Conservation (phyloP, 2,797 vertebrate species). For the Mormyrops boulengeri region DNA sequence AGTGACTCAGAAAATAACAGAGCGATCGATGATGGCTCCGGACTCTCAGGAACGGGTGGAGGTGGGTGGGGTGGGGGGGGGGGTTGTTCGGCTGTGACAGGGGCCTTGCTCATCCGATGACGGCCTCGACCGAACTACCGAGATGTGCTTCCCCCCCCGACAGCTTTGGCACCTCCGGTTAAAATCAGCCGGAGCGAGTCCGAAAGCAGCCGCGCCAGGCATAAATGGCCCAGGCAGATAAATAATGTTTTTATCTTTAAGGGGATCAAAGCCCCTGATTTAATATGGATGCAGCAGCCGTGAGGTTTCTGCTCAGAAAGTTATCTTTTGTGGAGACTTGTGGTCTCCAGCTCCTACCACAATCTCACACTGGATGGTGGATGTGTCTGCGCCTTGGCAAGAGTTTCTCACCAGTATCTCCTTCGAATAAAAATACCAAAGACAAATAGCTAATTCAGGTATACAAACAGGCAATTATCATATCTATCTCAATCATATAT, state of each 20-base stretch:
- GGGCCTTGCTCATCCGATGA: slow-evolving; percentile 31
- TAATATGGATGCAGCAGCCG: slow-evolving; percentile 9
- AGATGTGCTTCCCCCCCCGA: slow-evolving; percentile 17
- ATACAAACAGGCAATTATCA: neutral
- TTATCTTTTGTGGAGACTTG: slow-evolving; percentile 6
- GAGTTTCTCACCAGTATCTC: neutral
- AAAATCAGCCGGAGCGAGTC: slow-evolving; percentile 29
- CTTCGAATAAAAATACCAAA: neutral
- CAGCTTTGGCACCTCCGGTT: slow-evolving; percentile 43
- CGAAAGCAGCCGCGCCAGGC: slow-evolving; percentile 18
- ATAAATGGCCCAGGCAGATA: slow-evolving; percentile 30
- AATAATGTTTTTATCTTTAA: slow-evolving; percentile 30
- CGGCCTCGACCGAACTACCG: neutral
- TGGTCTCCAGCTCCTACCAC: neutral
- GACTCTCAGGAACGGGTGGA: slow-evolving; percentile 41
- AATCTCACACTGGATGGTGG: neutral
- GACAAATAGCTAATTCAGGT: neutral
- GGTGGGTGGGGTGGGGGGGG: slow-evolving; percentile 32
- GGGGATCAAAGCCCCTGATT: slow-evolving; percentile 26
- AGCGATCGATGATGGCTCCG: slow-evolving; percentile 39
- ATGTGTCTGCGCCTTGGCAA: neutral
- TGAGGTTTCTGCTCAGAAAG: slow-evolving; percentile 6
- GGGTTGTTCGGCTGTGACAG: slow-evolving; percentile 33
- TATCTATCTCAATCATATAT: neutral
- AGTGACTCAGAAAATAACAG: slow-evolving; percentile 49